Conservation (phyloP, 2,113 vertebrate genomes). For the Oxyura jamaicensis region DNA sequence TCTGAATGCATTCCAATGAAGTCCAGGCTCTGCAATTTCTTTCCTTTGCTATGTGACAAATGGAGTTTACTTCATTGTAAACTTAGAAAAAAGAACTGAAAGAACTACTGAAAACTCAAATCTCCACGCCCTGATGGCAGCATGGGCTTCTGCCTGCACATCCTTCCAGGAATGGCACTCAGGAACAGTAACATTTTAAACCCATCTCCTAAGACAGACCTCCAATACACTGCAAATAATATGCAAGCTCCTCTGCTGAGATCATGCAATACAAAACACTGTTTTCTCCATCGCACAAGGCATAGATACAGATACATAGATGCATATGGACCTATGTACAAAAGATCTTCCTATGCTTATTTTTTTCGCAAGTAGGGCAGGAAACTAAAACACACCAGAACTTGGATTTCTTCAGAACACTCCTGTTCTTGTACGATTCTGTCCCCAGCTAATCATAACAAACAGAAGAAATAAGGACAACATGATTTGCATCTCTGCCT, state of each 20-base stretch:
- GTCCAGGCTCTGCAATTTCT: not conserved
- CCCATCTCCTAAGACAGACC: not conserved
- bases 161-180: not conserved
- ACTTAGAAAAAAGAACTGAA: not conserved
- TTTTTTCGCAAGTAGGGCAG: not conserved
- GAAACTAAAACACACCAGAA: not conserved
- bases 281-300: not conserved
- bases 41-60: not conserved
- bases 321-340: accelerated
- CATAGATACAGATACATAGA: not conserved
- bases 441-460: not conserved
- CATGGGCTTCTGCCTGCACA: not conserved
- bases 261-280: not conserved
- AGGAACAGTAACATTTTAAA: not conserved
- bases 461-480: not conserved
- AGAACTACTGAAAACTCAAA: not conserved
- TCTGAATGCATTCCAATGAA: not conserved
- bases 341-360: not conserved
- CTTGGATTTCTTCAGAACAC: not conserved
- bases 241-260: not conserved
- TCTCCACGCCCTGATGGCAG: not conserved
- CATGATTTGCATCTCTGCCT: not conserved
- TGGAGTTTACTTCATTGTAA: not conserved
- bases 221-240: not conserved
- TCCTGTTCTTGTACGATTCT: not conserved